Evolutionary conservation across 2,113 vertebrate species (phyloP).

Genomic region (Emydura subglobosa): DNA sequence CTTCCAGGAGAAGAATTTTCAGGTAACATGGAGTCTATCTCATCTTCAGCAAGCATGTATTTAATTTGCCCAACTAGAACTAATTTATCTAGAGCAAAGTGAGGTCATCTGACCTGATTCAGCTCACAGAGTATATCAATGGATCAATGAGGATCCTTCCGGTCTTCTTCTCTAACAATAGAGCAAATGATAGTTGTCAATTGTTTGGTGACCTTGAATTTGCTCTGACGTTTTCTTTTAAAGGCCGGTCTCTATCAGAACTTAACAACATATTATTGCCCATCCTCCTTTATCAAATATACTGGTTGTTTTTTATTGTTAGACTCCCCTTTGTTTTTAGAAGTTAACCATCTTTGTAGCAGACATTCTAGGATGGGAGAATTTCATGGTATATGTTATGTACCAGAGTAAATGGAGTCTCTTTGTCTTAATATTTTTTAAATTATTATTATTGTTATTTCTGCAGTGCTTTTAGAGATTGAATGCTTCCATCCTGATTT

Average conservation of each 20-base stretch:
- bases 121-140: not conserved
- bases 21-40: not conserved
- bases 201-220: not conserved
- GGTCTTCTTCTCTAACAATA: not conserved
- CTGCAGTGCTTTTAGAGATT: constrained; percentile 5
- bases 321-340: not conserved
- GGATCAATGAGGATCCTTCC: constrained; percentile 15
- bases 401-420: not conserved
- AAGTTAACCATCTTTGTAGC: not conserved
- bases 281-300: not conserved
- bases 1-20: constrained; percentile 12
- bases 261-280: not conserved
- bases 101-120: constrained; percentile 6
- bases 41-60: not conserved
- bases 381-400: not conserved
- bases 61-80: constrained; percentile 31
- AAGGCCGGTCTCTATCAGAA: not conserved
- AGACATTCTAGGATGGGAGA: not conserved
- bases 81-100: not conserved
- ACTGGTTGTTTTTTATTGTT: not conserved
- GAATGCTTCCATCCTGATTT: constrained; percentile 1
- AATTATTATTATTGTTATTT: not conserved
- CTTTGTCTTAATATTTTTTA: not conserved
- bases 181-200: constrained; percentile 27
- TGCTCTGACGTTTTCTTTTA: not conserved